phyloP scores from a whole-genome alignment of 2,888 invertebrate genomes.

The Anagyrus pseudococci region DNA sequence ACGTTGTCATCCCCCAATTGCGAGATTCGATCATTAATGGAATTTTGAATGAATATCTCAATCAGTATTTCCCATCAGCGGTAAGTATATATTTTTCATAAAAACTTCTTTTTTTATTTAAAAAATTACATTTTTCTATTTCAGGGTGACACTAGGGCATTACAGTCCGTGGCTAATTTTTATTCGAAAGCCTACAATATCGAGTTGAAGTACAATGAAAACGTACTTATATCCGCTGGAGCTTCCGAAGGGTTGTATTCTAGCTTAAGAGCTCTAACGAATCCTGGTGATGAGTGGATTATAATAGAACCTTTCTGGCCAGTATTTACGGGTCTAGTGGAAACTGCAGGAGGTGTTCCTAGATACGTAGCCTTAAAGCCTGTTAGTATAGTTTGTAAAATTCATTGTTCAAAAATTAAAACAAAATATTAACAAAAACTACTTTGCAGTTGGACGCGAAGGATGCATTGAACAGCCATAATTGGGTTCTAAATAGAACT shows the following conservation, averaged over 20 bases:
- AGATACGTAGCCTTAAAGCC: slow-evolving; percentile 1
- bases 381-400: not conserved
- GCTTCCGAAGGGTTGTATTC: not conserved
- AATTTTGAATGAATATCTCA: not conserved
- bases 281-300: not conserved
- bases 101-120: not conserved
- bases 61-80: not conserved
- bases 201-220: not conserved
- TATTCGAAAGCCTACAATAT: not conserved
- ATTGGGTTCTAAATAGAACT: not conserved
- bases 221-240: not conserved
- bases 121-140: not conserved
- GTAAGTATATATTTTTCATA: too few species aligned
- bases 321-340: not conserved
- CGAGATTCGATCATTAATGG: not conserved
- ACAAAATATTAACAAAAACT: not conserved
- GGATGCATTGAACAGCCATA: not conserved
- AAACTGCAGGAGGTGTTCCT: not conserved
- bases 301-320: not conserved
- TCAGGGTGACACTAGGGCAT: not conserved
- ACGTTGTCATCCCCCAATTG: not conserved
- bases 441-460: not conserved
- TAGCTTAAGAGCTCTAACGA: not conserved
- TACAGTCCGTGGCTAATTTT: not conserved
- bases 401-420: not conserved